Base-by-base conservation (phyloP, 1,140 invertebrate species). In the Drosophila rhopaloa region DNA sequence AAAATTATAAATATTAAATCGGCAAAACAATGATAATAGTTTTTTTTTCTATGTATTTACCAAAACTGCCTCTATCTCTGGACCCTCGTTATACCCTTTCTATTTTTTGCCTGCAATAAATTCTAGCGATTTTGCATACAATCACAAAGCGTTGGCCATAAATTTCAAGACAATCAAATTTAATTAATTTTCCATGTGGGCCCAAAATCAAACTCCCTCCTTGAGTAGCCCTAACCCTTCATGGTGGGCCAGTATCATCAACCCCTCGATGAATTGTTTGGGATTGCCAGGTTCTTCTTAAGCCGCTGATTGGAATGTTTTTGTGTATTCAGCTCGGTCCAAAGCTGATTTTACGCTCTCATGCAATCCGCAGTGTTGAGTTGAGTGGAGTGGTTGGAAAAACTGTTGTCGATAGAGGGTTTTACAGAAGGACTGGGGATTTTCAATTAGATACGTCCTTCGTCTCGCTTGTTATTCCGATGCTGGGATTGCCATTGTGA, bases 241-340 rank as follows among this genome's bases (percentile, higher is more conserved):
- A 5, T 6, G 6, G 7, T 19, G 32, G 37, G n/a, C 24, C 38
- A 46, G 46, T 16, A 71, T 13, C 71, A 72, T n/a, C 74, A 76
- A 67, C 74, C 74, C 61, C 54, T 56, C 56, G 9, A 44, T 50
- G 19, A 41, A 65, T 78, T 81, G 78, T 75, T 44, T 68, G 48
- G 76, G 60, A 35, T 35, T 38, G 44, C 54, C 66, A 57, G 72
- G 35, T 67, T 53, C 66, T 67, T 56, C 62, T 83, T 83, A 89
- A 88, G 84, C 84, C 76, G 84, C 80, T 88, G 83, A 88, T 89
- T 89, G 80, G 79, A 88, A 89, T 88, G 76, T 88, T 88, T 89
- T 81, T 79, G 61, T 62, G 44, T 68, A 68, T 63, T 81, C 51
- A 48, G 43, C 48, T 72, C 46, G 55, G 57, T 48, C 71, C 61